Base-by-base conservation (phyloP, 2,888 invertebrate genomes). In the Trichogramma dendrolimi region DNA sequence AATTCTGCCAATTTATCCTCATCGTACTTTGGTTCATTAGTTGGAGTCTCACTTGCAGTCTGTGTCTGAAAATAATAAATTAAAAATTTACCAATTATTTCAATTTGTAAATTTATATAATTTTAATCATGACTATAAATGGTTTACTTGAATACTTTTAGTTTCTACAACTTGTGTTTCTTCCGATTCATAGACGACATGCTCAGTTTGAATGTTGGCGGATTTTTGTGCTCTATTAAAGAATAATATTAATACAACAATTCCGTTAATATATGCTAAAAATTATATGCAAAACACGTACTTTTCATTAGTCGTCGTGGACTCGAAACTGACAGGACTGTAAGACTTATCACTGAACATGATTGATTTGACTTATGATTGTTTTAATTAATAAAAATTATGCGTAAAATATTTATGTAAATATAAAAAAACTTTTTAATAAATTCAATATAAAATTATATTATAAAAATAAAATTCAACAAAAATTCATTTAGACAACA, bases 1-100 rank as follows among this genome's bases (percentile, higher is more conserved):
- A 79, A 79, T 27, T 66, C 67, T 42, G 75, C 75, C n/a, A 79
- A 67, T 58, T 68, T 77, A 2, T 72, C 68, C 61, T 76, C 73
- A 69, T 78, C 73, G 4, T 75, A 69, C 0, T 72, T 50, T 3
- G 69, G 65, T 4, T 66, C 65, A 55, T 69, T 68, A 57, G 66
- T 69, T 7, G 71, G 59, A 27, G 27, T 27, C 50, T 67, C 65
- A 27, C 60, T 61, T 3, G 65, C 46, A 1, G 78, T 79, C 65
- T 79, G 79, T 7, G 75, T 77, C 79, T 79, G 51, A 39, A 68
- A 66, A 58, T 55, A 10, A 60, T 42, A 1, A 41, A 50, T 55
- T 42, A 44, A 48, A 42, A 56, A 38, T 41, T 40, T 38, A 39
- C 38, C 38, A 6, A 42, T 7, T 6, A 44, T 44, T 43, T 42